Base-by-base conservation (phyloP, 2,888 invertebrate species). In the Amphiduros pacificus region DNA sequence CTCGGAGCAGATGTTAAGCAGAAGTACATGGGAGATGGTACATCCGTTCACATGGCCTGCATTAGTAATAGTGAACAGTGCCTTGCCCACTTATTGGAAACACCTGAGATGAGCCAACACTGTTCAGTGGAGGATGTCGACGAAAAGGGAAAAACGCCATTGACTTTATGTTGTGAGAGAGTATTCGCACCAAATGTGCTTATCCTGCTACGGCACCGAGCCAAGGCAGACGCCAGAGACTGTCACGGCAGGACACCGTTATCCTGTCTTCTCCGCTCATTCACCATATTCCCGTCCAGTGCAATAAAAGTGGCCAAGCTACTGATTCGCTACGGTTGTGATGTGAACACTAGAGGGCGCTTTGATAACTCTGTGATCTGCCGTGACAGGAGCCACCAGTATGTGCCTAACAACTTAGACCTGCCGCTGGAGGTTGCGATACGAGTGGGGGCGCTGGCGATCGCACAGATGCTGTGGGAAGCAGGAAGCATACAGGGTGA, bases 91-190 rank as follows among this genome's bases (percentile, higher is more conserved):
- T 5, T 58, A n/a, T 26, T 58, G 6, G 58, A 58, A 22, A 48
- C 49, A 3, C n/a, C n/a, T n/a, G n/a, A n/a, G n/a, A n/a, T n/a
- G n/a, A n/a, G n/a, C n/a, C n/a, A n/a, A n/a, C 48, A 58, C 31
- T 22, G 24, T 31, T 32, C 28, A 24, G 32, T 29, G 6, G 17
- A 50, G 6, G 48, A 28, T 24, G 26, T 58, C 1, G 58, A 58
- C 24, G 58, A 58, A 28, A 58, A 50, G 50, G 58, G 58, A 3
- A 58, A 58, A 20, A 58, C 58, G 22, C 58, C 58, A 58, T 20
- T 58, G 51, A 58, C 58, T 5, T 40, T 58, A 1, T 14, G 26
- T 11, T 49, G 49, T 22, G 58, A 58, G 36, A 14, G 50, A 26
- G 58, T 50, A 20, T 58, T 49, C 36, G 58, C 48, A 1, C 50